Base-by-base conservation (phyloP, 1,140 invertebrate species). In the Heterodera schachtii region DNA sequence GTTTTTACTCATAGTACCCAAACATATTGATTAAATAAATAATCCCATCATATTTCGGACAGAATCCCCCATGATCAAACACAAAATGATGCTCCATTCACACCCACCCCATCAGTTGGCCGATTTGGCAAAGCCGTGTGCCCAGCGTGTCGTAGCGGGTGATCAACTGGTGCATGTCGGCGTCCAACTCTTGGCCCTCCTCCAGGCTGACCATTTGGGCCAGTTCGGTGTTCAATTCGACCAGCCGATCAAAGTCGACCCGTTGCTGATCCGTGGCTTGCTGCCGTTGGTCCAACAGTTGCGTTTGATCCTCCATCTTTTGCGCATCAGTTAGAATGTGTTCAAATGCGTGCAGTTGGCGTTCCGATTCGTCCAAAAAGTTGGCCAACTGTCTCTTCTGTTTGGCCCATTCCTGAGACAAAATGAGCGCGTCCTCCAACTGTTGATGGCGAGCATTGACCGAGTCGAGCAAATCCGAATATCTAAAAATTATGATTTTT, bases 141-240 rank as follows among this genome's bases (percentile, higher is more conserved):
- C 84, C 83, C 6, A 87, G 49, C 13, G 83, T 81, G 31, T 86
- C 76, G 69, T 86, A 86, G n/a, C 76, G 82, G 19, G 46, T 46
- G 13, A 75, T 81, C 7, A 86, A 52, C 13, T 78, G 31, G 7
- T 77, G 87, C 11, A 86, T 73, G 16, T 52, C 81, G 13, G 73
- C 74, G n/a, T 88, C 95, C 0, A 97, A 90, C 8, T 92, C 91
- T 0, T 93, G 91, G 2, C 95, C 95, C 90, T 98, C 96, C 86
- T 97, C 95, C 85, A 96, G 95, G 13, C 95, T 95, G 21, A 98
- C 95, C 3, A 97, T 91, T 16, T 93, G 93, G 94, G 96, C 96
- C 19, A 98, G 46, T 8, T 85, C 83, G 9, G 60, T 46, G 16
- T 70, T 67, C 21, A 87, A 44, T 9, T 75, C 76, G n/a, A 73